Evolutionary conservation across 2,797 vertebrate genomes (phyloP).

Genomic region (Pseudomugil gertrudae): DNA sequence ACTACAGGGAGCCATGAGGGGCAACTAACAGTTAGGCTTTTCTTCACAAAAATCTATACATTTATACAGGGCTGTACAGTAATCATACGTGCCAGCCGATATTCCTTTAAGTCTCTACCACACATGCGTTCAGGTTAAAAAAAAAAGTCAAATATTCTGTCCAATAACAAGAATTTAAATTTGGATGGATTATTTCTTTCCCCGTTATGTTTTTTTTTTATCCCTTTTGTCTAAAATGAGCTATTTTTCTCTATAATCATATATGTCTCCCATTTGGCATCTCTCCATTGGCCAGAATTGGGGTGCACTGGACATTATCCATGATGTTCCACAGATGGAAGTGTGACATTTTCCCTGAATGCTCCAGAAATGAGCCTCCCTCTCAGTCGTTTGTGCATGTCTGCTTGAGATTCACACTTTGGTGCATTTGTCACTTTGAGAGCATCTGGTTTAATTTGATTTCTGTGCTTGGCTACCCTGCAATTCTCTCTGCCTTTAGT

Average conservation of each 20-base stretch:
- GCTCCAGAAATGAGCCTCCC: constrained; percentile 66
- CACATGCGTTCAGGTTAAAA: not conserved
- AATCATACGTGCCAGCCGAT: constrained; percentile 41
- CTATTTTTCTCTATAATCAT: constrained; percentile 19
- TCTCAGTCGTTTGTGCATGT: constrained; percentile 41
- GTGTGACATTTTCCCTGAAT: constrained; percentile 71
- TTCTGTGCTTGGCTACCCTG: constrained; percentile 77
- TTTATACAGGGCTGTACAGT: constrained; percentile 45
- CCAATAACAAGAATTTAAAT: constrained; percentile 25
- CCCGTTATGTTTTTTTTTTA: constrained; percentile 18
- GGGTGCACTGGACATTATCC: constrained; percentile 57
- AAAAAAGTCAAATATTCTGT: constrained; percentile 11
- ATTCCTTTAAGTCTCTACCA: constrained; percentile 27
- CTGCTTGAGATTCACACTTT: constrained; percentile 76
- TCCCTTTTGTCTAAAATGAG: constrained; percentile 2
- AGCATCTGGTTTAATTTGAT: constrained; percentile 81
- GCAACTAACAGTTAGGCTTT: constrained; percentile 75
- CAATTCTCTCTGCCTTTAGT: constrained; percentile 81
- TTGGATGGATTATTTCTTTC: constrained; percentile 24
- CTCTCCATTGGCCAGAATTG: constrained; percentile 46
- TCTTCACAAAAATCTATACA: constrained; percentile 59
- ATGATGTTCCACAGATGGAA: constrained; percentile 60
- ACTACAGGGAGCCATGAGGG: constrained; percentile 46
- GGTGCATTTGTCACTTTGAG: constrained; percentile 78
- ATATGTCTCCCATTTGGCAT: constrained; percentile 37